Evolutionary conservation across 2,888 invertebrate species (phyloP), one percentile per base, ranked within the genome.

Genomic region (Dugesia japonica): DNA sequence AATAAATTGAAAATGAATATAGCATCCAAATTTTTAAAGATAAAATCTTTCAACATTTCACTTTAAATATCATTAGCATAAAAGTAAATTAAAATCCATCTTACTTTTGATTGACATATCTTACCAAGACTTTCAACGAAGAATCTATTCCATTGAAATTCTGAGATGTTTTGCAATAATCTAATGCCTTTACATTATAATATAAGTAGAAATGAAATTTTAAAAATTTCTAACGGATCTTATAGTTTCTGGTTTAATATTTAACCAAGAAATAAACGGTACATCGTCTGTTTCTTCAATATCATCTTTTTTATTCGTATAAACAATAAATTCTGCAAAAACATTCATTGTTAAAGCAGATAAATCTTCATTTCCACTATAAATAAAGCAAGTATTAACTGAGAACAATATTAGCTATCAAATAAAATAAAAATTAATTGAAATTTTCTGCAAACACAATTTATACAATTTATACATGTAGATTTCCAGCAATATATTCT

Each of bases 71-170:
- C n/a, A n/a, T 56, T 56, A 56, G 7, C 4, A 56, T 31, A 31
- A 4, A 31, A 31, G 17, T 56, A 13, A 38, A 13, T 9, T 56
- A 56, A 13, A 20, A 56, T 20, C n/a, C 1, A 20, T 56, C 17
- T 56, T 56, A 56, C 56, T 20, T 56, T 56, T 56, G 56, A 56
- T 56, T 56, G 4, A 56, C 56, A 23, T 56, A 56, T 20, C 56
- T n/a, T n/a, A 56, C 56, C 17, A 56, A n/a, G 17, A 56, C 56
- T n/a, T 56, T 56, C 56, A 56, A n/a, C 4, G 56, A 56, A n/a
- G 56, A 56, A 56, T 56, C 56, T 20, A 56, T 56, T n/a, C 56
- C 56, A n/a, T 56, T 56, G 23, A 56, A 56, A 56, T 56, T 56
- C n/a, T 56, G 56, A 56, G n/a, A 13, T 20, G 20, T 56, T 56